Evolutionary conservation across 2,888 invertebrate genomes (phyloP).

Genomic region (Apodemia duryi): DNA sequence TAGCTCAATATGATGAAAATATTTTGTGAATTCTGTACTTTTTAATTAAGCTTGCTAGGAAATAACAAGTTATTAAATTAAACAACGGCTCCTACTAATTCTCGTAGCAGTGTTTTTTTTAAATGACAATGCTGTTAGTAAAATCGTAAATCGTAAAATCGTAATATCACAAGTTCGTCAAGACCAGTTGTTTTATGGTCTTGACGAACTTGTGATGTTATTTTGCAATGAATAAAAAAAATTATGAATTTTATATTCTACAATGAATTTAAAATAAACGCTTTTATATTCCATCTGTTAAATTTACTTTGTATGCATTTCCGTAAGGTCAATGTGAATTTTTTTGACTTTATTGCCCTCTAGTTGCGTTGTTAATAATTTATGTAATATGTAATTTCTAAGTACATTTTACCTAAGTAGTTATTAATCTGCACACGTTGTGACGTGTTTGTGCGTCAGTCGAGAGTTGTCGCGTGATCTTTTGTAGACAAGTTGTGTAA

Average conservation of each 20-base stretch:
- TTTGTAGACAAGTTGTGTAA: background rate
- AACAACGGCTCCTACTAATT: too few species aligned
- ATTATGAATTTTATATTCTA: too few species aligned
- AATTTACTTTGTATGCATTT: constrained; percentile 1
- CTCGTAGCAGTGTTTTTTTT: too few species aligned
- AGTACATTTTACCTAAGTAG: constrained; percentile 71
- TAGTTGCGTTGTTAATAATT: constrained; percentile 63
- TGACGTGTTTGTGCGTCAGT: background rate
- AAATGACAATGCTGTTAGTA: too few species aligned
- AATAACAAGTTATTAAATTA: too few species aligned
- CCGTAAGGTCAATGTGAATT: background rate
- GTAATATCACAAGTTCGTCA: too few species aligned
- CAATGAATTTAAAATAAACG: too few species aligned
- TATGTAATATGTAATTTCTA: constrained; percentile 33
- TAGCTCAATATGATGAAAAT: background rate
- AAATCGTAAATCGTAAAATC: background rate
- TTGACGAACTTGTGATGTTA: background rate
- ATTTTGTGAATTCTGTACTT: background rate
- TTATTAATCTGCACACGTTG: constrained; percentile 63
- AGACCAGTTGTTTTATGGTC: background rate
- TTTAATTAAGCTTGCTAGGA: too few species aligned
- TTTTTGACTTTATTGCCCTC: constrained; percentile 22
- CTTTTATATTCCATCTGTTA: too few species aligned
- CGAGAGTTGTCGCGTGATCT: background rate
- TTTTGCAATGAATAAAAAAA: background rate